phyloP scores from a whole-genome alignment of 2,113 vertebrate genomes.

The Forbesichthys papilliferus region DNA sequence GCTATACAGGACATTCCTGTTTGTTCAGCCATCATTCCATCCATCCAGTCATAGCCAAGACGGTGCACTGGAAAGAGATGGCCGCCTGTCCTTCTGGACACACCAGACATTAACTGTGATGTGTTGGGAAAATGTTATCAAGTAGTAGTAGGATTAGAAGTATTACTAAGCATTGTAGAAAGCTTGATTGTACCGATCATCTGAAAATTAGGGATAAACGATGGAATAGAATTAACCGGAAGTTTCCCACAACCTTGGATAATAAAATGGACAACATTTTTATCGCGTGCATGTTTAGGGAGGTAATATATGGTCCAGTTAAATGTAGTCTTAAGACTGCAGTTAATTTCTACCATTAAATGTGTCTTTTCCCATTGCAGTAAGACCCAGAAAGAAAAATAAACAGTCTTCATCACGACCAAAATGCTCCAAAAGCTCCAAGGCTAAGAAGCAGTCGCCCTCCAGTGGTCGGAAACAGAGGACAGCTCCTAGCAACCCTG shows the following conservation, averaged over 20 bases:
- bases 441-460: conserved; percentile 75
- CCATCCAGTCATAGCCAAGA: not conserved
- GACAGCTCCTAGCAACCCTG: conserved; percentile 72
- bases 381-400: conserved; percentile 86
- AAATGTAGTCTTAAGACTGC: not conserved
- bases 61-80: not conserved
- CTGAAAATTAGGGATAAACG: too few relatives aligned
- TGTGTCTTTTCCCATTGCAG: conserved; percentile 67
- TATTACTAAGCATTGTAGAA: too few relatives aligned
- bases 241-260: too few relatives aligned
- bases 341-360: not conserved
- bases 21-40: not conserved
- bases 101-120: too few relatives aligned
- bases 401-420: conserved; percentile 70
- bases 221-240: too few relatives aligned
- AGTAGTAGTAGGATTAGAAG: too few relatives aligned
- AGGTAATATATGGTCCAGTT: too few relatives aligned
- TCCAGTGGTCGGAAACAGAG: conserved; percentile 71
- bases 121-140: too few relatives aligned
- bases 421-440: conserved; percentile 72
- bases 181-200: too few relatives aligned
- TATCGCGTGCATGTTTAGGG: too few relatives aligned
- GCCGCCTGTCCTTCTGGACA: too few relatives aligned
- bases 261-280: too few relatives aligned
- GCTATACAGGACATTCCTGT: not conserved